These are phyloP conservation scores for Listronotus oregonensis DNA, from an alignment of 1,140 invertebrate genomes.

Conservation along the genomic window DNA sequence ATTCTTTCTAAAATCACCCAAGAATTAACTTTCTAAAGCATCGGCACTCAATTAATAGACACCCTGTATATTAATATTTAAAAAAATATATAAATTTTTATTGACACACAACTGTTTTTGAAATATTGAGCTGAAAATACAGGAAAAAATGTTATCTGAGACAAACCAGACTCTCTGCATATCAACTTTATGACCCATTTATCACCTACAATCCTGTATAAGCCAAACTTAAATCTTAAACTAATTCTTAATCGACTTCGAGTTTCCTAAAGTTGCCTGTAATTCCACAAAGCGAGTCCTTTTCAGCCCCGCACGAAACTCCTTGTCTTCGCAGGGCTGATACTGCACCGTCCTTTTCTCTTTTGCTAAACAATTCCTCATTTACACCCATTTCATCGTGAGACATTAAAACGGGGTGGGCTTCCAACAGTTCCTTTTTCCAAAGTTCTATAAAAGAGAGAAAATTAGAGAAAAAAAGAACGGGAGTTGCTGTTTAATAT, in stretches of 20 bases:
- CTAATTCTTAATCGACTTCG: constrained; percentile 69
- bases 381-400: constrained; percentile 63
- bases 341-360: constrained; percentile 71
- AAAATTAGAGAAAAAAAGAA: constrained; percentile 38
- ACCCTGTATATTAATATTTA: too few relatives aligned
- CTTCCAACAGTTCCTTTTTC: constrained; percentile 59
- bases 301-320: constrained; percentile 63
- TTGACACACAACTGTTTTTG: too few relatives aligned
- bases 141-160: too few relatives aligned
- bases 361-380: constrained; percentile 51
- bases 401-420: constrained; percentile 56
- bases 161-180: too few relatives aligned
- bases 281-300: constrained; percentile 69
- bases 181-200: too few relatives aligned
- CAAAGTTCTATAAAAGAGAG: constrained; percentile 51
- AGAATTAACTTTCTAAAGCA: too few relatives aligned
- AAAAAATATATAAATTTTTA: too few relatives aligned
- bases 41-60: too few relatives aligned
- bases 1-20: too few relatives aligned
- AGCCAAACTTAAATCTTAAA: neutral
- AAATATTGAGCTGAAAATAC: too few relatives aligned
- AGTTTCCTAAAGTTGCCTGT: constrained; percentile 79
- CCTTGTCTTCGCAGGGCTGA: constrained; percentile 65
- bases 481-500: constrained; percentile 3
- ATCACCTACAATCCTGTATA: too few relatives aligned